phyloP scores from a whole-genome alignment of 2,113 vertebrate species.

The Glareola pratincola region DNA sequence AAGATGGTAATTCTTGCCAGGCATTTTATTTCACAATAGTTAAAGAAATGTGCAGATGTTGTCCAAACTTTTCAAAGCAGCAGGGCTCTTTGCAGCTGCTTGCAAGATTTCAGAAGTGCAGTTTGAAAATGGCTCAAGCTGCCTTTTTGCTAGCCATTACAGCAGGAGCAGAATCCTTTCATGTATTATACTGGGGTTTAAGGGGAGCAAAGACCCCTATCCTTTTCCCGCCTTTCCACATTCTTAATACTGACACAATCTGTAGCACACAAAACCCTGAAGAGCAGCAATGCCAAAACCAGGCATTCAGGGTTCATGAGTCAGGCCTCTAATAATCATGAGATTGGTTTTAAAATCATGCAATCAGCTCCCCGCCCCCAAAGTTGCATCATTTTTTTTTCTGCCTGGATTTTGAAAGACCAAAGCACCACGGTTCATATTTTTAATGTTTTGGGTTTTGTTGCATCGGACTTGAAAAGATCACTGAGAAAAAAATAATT shows the following conservation, averaged over 20 bases:
- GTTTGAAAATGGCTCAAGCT: not conserved
- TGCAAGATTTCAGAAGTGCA: not conserved
- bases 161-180: not conserved
- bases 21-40: conserved; percentile 38
- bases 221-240: not conserved
- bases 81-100: conserved; percentile 18
- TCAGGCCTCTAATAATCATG: not conserved
- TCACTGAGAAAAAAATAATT: not conserved
- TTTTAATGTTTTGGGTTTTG: not conserved
- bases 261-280: not conserved
- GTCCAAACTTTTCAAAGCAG: not conserved
- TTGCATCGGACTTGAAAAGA: not conserved
- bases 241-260: not conserved
- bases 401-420: not conserved
- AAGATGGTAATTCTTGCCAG: not conserved
- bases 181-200: rapidly evolving
- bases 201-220: not conserved
- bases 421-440: not conserved
- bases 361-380: not conserved
- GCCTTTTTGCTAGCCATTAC: not conserved
- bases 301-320: not conserved
- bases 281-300: not conserved
- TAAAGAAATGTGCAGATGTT: conserved; percentile 31
- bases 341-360: not conserved
- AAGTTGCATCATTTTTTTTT: not conserved